A percentile compares a stretch with the other conserved stretches of the same genome.
phyloP scores from a whole-genome alignment of 2,888 invertebrate species.

The Zygogramma bicolorata region DNA sequence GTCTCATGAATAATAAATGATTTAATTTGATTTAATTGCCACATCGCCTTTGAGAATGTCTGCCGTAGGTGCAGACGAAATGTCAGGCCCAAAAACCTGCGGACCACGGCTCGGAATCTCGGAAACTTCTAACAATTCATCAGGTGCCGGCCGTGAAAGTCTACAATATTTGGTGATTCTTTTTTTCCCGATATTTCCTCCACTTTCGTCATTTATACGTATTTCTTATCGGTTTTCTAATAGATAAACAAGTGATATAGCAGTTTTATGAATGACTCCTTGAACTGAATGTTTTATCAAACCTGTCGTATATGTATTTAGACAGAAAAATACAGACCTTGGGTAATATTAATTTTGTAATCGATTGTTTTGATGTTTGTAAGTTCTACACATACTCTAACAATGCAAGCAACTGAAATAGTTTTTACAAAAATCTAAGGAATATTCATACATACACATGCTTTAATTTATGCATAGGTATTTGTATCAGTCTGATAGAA shows the following conservation, averaged over 20 bases:
- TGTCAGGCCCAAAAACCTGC: too few relatives aligned
- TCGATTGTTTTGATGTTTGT: not conserved
- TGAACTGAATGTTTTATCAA: not conserved
- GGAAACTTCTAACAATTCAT: too few relatives aligned
- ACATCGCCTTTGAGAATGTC: too few relatives aligned
- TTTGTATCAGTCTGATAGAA: not conserved
- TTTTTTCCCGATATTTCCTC: too few relatives aligned
- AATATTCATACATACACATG: not conserved
- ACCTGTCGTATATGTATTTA: too few relatives aligned
- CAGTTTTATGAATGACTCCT: not conserved
- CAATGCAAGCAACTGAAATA: not conserved
- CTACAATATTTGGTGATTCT: too few relatives aligned
- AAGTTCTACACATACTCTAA: not conserved
- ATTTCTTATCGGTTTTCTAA: not conserved
- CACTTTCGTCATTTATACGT: too few relatives aligned
- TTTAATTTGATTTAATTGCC: too few relatives aligned
- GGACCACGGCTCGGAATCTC: too few relatives aligned
- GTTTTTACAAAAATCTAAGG: not conserved
- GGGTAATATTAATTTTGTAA: not conserved
- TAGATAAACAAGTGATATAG: not conserved
- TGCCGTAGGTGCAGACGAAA: too few relatives aligned
- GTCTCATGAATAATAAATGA: too few relatives aligned
- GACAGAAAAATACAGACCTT: not conserved
- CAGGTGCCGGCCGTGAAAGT: too few relatives aligned
- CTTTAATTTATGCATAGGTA: not conserved